Evolutionary conservation across 2,797 vertebrate genomes (phyloP), one percentile per base, ranked within the genome.

Genomic region (Myioborus miniatus): DNA sequence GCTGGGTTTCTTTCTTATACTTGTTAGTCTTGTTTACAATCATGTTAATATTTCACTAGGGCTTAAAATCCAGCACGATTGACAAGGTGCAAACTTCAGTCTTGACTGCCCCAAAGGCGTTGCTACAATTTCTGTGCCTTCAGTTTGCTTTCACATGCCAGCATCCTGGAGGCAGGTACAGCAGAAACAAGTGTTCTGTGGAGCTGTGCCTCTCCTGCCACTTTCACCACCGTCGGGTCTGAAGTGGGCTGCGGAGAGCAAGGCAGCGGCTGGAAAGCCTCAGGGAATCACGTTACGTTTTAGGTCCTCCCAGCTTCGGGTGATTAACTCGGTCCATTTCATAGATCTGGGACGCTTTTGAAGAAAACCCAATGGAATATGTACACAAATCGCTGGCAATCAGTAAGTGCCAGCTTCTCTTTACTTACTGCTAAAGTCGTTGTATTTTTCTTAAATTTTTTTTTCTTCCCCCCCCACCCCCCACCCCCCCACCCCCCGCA

Each of bases 1-100:
- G 6, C n/a, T 29, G n/a, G 0, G 3, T 68, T 71, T 81, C n/a
- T 78, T 85, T 27, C 49, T 58, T 47, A 34, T 6, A 12, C 22
- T 41, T 65, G 17, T 29, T 32, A 62, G 17, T 46, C 44, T n/a
- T 94, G 63, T 68, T 95, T 90, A 79, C 69, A 83, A 15, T 64
- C 49, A 32, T 4, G 44, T 95, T 93, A 95, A 93, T 96, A 84
- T 95, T 95, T 90, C 67, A 88, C 77, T 24, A 77, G 41, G 20
- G 80, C n/a, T 88, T 90, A 79, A 82, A 72, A 83, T 74, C 47
- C 62, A 82, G 53, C 41, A 46, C 0, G 0, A 34, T 68, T 91
- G 83, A 79, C 82, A 67, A 60, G 5, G 29, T 60, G 37, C 69
- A 58, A 39, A 65, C 47, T 47, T 87, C 68, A 71, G 27, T 50